These are phyloP conservation scores for Lates japonicus DNA, from an alignment of 2,797 vertebrate genomes.

Conservation along the genomic window DNA sequence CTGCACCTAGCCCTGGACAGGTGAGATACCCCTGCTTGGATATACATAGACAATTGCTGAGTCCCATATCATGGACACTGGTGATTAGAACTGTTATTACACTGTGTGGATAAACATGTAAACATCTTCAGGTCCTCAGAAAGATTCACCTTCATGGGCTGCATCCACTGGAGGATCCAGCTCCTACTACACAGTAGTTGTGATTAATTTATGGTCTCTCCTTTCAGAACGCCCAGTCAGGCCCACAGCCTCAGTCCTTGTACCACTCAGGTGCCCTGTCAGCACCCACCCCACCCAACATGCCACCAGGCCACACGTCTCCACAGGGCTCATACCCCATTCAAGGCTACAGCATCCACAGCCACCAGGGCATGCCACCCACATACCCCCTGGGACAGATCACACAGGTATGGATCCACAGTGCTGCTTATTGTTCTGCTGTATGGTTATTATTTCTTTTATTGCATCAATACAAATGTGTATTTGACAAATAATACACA, in stretches of 20 bases:
- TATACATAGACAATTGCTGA: background rate
- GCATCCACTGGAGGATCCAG: background rate
- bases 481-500: background rate
- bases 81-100: too few species aligned
- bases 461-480: background rate
- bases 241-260: constrained; percentile 91
- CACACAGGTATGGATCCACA: constrained; percentile 69
- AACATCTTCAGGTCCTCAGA: background rate
- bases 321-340: constrained; percentile 93
- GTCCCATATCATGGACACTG: background rate
- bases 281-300: constrained; percentile 91
- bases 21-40: constrained; percentile 65
- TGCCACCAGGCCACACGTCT: constrained; percentile 93
- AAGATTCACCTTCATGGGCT: background rate
- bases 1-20: constrained; percentile 94
- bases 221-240: constrained; percentile 87
- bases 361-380: constrained; percentile 90
- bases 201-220: constrained; percentile 18
- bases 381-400: constrained; percentile 89
- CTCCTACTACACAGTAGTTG: background rate
- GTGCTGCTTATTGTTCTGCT: background rate
- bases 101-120: background rate
- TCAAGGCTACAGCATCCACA: constrained; percentile 90
- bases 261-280: constrained; percentile 92
- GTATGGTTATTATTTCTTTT: background rate